Evolutionary conservation across 1,140 invertebrate genomes (phyloP).

Genomic region (Pollicipes pollicipes): DNA sequence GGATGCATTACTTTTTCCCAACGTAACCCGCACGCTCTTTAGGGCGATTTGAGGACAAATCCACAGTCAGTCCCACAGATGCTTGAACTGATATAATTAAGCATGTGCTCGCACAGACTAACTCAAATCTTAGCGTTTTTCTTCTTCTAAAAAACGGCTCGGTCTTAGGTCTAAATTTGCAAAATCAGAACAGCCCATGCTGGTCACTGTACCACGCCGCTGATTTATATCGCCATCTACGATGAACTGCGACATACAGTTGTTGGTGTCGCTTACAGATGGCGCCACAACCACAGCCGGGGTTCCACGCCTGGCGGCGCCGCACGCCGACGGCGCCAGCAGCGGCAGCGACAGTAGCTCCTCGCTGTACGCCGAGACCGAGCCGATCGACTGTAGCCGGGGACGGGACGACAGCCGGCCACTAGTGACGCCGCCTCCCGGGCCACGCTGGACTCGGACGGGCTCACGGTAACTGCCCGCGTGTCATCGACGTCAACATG

Average conservation of each 20-base stretch:
- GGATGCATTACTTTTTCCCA: too few species aligned
- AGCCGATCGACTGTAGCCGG: background rate
- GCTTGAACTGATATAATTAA: background rate
- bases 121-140: too few species aligned
- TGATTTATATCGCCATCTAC: background rate
- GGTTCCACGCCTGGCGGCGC: too few species aligned
- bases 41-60: too few species aligned
- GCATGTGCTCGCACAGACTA: too few species aligned
- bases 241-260: background rate
- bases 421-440: background rate
- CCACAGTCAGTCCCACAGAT: too few species aligned
- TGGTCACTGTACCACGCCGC: background rate
- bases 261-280: background rate
- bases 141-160: too few species aligned
- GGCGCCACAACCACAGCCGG: background rate
- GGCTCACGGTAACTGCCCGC: too few species aligned
- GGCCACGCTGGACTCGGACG: too few species aligned
- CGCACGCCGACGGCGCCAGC: background rate
- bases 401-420: background rate
- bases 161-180: background rate
- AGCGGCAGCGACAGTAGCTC: background rate
- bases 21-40: too few species aligned
- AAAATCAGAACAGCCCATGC: background rate
- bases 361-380: background rate
- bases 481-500: too few species aligned